A percentile compares a stretch with the other conserved stretches of the same genome.
Evolutionary conservation across 1,140 invertebrate species (phyloP).

Genomic region (Drosophila aff.): DNA sequence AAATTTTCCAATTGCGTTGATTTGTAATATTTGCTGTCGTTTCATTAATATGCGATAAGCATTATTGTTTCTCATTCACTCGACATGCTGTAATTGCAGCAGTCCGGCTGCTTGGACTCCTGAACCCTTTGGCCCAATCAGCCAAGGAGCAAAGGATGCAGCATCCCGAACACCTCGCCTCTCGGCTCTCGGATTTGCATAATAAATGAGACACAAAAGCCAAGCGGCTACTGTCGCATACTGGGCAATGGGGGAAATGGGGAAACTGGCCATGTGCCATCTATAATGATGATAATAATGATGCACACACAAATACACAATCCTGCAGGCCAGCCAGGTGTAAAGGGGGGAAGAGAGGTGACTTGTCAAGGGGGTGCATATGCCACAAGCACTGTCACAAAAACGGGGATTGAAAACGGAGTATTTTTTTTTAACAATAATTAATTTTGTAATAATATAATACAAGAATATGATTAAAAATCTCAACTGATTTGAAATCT

Average conservation of each 20-base stretch:
- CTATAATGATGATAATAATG: constrained; percentile 82
- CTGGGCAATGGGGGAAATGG: constrained; percentile 36
- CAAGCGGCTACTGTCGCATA: constrained; percentile 75
- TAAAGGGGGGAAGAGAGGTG: constrained; percentile 47
- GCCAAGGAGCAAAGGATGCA: constrained; percentile 35
- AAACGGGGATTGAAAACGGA: background rate
- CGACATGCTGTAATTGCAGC: constrained; percentile 57
- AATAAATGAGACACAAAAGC: constrained; percentile 81
- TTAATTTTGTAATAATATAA: too few species aligned
- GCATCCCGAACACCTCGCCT: constrained; percentile 6
- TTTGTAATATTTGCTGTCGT: constrained; percentile 58
- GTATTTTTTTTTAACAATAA: too few species aligned
- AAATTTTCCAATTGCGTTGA: constrained; percentile 54
- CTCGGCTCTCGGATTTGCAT: constrained; percentile 62
- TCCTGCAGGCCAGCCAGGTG: constrained; percentile 41
- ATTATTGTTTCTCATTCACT: constrained; percentile 34
- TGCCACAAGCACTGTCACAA: constrained; percentile 26
- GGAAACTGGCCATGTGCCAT: constrained; percentile 64
- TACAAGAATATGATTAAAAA: background rate
- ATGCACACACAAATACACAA: constrained; percentile 52
- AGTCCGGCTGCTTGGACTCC: constrained; percentile 30
- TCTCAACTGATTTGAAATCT: background rate
- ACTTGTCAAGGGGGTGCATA: constrained; percentile 54
- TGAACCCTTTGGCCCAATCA: constrained; percentile 62
- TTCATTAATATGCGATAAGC: constrained; percentile 55